A percentile compares a stretch with the other conserved stretches of the same genome.
Evolutionary conservation across 2,113 vertebrate species (phyloP).

Genomic region (Mobula birostris): DNA sequence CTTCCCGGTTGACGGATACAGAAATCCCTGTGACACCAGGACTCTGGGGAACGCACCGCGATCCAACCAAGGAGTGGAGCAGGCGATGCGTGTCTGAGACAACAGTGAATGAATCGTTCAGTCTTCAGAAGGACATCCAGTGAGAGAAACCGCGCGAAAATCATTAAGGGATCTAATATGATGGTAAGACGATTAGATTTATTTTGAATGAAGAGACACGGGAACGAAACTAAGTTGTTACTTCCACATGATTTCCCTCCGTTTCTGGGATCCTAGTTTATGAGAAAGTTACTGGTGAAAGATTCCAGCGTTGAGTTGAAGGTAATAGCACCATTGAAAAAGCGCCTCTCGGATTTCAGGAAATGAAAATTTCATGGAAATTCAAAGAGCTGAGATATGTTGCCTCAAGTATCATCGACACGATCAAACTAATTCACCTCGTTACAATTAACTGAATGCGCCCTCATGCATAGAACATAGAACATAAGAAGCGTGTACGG

Average conservation of each 20-base stretch:
- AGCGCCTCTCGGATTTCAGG: background rate
- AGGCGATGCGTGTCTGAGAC: background rate
- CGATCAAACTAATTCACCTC: background rate
- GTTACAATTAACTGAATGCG: too few relatives aligned
- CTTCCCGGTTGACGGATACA: background rate
- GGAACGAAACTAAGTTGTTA: background rate
- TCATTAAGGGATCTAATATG: background rate
- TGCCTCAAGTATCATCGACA: background rate
- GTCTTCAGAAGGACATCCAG: background rate
- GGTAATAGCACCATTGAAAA: background rate
- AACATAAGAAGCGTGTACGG: too few relatives aligned
- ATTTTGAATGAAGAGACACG: background rate
- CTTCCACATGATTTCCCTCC: background rate
- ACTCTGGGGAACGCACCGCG: background rate
- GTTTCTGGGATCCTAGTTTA: background rate
- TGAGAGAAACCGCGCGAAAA: background rate
- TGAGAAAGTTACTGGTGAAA: background rate
- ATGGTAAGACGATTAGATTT: slow-evolving; percentile 17
- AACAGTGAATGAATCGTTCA: background rate
- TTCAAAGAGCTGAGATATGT: background rate
- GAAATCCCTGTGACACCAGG: background rate
- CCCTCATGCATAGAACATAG: background rate
- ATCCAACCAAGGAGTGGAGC: background rate
- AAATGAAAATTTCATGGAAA: background rate
- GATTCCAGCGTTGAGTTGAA: background rate